These are phyloP conservation scores for Diplosoma virens DNA, from an alignment of 23 tunicate species.

Conservation along the genomic window DNA sequence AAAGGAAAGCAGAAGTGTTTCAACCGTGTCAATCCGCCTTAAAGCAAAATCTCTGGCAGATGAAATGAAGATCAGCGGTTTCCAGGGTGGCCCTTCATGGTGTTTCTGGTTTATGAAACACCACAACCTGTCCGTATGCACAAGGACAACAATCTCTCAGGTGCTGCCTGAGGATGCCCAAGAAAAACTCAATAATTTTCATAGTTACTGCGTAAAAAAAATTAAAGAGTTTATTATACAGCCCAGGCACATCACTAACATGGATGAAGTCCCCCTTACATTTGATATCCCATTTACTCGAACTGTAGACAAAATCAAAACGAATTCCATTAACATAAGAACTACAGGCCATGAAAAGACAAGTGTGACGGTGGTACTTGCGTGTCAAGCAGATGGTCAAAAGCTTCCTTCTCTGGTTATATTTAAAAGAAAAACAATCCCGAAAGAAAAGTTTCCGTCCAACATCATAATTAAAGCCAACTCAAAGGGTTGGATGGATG, in stretches of 20 bases:
- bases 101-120: not conserved
- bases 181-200: conserved; percentile 3
- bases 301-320: not conserved
- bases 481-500: too few relatives aligned
- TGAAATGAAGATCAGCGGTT: not conserved
- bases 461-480: not conserved
- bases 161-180: not conserved
- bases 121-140: not conserved
- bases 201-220: not conserved
- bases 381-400: not conserved
- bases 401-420: not conserved
- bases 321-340: not conserved
- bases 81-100: too few relatives aligned
- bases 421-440: not conserved
- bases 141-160: not conserved
- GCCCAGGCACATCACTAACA: not conserved
- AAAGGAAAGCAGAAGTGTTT: not conserved
- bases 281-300: not conserved
- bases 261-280: too few relatives aligned
- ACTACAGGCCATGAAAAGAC: not conserved
- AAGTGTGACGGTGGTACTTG: not conserved
- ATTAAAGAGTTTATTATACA: not conserved
- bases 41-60: not conserved
- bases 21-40: not conserved
- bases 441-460: not conserved